Base-by-base conservation (phyloP, 2,888 invertebrate genomes). In the Eudasyphora cyanicolor region DNA sequence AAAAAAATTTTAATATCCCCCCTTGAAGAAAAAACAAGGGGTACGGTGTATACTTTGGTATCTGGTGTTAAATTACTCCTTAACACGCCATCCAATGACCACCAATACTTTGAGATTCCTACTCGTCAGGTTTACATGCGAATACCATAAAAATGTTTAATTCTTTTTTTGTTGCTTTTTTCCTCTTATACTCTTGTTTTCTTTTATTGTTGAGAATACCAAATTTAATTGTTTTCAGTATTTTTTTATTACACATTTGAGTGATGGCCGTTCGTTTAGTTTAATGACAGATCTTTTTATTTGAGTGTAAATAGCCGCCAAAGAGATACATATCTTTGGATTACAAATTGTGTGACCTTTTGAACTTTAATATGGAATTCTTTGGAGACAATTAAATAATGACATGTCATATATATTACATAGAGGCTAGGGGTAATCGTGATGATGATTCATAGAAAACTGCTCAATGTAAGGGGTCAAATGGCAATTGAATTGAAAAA, bases 271-370 rank as follows among this genome's bases (percentile, higher is more conserved):
- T 32, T 32, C 32, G 8, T 14, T 45, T n/a, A 14, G 2, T n/a
- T 4, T 12, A 45, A 14, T 45, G 4, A 2, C 12, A 7, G 45
- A 45, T n/a, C 5, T 67, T 67, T 67, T 67, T 67, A 8, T 17
- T 21, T 42, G 38, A 67, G 38, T 67, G 67, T 67, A 29, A 57
- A 12, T 27, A 29, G 27, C 7, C 29, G 27, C 7, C 29, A 29
- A 14, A 0, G 17, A 60, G 60, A 60, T 60, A n/a, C 17, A 2
- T 60, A 60, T 60, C 32, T 3, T 19, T 6, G 4, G n/a, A 17
- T 60, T 32, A 60, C 29, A 60, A 60, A 60, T 29, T 6, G 12
- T n/a, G n/a, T 60, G 60, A 60, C 60, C 60, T n/a, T 60, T 60
- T 60, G 29, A 60, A 60, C 60, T 8, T 19, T 6, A 54, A 24